Evolutionary conservation across 2,888 invertebrate species (phyloP), one percentile per base, ranked within the genome.

Genomic region (Parnassius mnemosyne): DNA sequence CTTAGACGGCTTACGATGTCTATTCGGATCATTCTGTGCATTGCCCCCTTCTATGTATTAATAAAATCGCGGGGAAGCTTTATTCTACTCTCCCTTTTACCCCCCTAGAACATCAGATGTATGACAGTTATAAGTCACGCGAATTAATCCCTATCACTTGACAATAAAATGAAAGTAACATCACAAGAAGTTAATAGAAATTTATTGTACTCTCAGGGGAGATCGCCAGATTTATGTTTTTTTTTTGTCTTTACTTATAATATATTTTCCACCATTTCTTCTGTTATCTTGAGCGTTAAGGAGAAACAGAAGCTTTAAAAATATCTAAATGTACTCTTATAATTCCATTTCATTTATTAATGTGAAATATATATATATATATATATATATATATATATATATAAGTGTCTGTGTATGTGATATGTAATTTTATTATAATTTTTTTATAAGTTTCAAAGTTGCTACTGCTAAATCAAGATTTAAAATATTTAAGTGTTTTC

Each of bases 81-180:
- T 86, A 89, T 86, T 91, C 88, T 87, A 86, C 84, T 85, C 83
- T 80, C 80, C 81, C 81, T 78, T 72, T 71, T 47, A 67, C 78
- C 77, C 81, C 81, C 78, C 76, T 70, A 78, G 81, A 84, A 84
- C 86, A 81, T 82, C 78, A 85, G 85, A 92, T 89, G 84, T 87
- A 92, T 92, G 83, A 83, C 90, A 84, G 88, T 90, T 85, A 91
- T 92, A 88, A 92, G 92, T 90, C 89, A 89, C 77, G 83, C 76
- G 83, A 87, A 90, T 85, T 92, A 92, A 90, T 89, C 92, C 85
- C 84, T 89, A 89, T 87, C 87, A 86, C 85, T 90, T 80, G 84
- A 86, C 83, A 92, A 89, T 84, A 87, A 88, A 89, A 87, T 87
- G 77, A 82, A 88, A 86, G 87, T 84, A 79, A 86, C 87, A 83